Percentiles rank a stretch among this genome's conserved stretches.
phyloP scores from a whole-genome alignment of 1,140 invertebrate genomes.

The Theocolax elegans region DNA sequence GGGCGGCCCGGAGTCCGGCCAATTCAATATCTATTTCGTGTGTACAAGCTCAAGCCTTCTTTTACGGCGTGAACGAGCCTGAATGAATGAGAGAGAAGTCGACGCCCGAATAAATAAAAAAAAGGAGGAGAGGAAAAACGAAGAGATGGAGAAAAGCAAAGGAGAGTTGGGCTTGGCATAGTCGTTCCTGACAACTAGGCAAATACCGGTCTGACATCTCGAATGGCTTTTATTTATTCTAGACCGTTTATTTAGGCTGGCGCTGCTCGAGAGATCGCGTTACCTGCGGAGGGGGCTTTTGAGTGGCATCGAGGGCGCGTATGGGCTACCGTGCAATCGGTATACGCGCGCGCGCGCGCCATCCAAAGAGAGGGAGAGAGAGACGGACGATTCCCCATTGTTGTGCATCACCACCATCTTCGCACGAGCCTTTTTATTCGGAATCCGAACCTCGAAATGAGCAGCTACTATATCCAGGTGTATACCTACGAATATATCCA shows the following conservation, averaged over 20 bases:
- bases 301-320: slow-evolving; percentile 19
- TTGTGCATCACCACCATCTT: background rate
- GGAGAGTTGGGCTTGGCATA: slow-evolving; percentile 2
- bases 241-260: slow-evolving; percentile 46
- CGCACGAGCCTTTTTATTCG: too few relatives aligned
- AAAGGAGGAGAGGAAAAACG: slow-evolving; percentile 8
- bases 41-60: slow-evolving; percentile 6
- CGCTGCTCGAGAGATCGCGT: slow-evolving; percentile 33
- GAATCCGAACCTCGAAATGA: too few relatives aligned
- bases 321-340: background rate
- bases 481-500: too few relatives aligned
- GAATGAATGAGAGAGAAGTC: slow-evolving; percentile 6
- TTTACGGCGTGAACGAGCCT: too few relatives aligned
- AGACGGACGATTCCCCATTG: background rate
- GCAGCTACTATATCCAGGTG: too few relatives aligned
- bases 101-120: slow-evolving; percentile 24
- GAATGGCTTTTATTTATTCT: slow-evolving; percentile 46
- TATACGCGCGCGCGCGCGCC: background rate
- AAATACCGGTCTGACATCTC: slow-evolving; percentile 43
- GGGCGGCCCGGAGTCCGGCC: slow-evolving; percentile 26
- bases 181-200: slow-evolving; percentile 35
- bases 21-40: slow-evolving; percentile 37
- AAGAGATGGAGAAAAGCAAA: slow-evolving; percentile 3
- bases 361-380: background rate
- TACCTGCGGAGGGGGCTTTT: slow-evolving; percentile 30